A percentile compares a stretch with the other conserved stretches of the same genome.
phyloP scores from a whole-genome alignment of 37 sponge, comb jelly and placozoan genomes.

The Crambe crambe region DNA sequence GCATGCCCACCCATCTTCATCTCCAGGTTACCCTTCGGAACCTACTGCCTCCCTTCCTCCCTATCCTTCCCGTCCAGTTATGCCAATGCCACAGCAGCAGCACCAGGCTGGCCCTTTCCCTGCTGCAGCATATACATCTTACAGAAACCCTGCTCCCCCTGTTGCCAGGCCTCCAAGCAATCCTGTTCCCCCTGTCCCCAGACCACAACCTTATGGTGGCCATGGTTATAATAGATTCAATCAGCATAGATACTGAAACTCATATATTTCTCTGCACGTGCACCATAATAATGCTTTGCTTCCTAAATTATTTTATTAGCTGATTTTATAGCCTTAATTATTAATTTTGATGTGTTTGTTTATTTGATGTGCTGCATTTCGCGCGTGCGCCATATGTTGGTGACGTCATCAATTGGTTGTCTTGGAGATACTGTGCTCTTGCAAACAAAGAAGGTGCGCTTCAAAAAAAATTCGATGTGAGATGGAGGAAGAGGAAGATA shows the following conservation, averaged over 20 bases:
- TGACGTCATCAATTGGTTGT: too few species aligned
- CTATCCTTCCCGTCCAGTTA: not conserved
- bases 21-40: not conserved
- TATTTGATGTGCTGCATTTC: too few species aligned
- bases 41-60: conserved; percentile 10
- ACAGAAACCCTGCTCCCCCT: not conserved
- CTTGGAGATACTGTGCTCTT: too few species aligned
- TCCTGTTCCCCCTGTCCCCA: not conserved
- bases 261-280: not conserved
- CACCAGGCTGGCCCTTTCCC: not conserved
- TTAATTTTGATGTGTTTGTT: too few species aligned
- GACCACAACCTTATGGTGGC: not conserved
- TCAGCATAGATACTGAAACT: conserved; percentile 19
- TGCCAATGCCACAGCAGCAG: not conserved
- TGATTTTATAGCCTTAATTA: too few species aligned
- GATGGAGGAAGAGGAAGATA: too few species aligned
- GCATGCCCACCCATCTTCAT: not conserved
- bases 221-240: not conserved
- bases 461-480: too few species aligned
- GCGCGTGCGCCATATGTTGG: too few species aligned
- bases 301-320: too few species aligned
- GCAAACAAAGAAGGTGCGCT: too few species aligned
- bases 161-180: not conserved
- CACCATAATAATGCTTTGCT: not conserved
- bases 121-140: not conserved